Evolutionary conservation across 2,888 invertebrate species (phyloP), one percentile per base, ranked within the genome.

Genomic region (Sphaerophoria taeniata): DNA sequence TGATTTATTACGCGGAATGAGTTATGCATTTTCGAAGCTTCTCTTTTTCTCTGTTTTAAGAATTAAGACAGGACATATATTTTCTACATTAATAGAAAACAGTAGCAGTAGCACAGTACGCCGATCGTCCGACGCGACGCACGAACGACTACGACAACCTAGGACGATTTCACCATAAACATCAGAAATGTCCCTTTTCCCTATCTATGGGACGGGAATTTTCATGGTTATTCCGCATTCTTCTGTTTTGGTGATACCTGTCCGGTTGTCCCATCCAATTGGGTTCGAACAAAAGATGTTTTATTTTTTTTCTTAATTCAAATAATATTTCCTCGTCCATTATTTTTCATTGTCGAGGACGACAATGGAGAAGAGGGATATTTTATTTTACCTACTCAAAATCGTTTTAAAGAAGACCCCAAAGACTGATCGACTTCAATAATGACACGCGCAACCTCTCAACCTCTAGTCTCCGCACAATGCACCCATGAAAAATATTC

Each of bases 1-100:
- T 84, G 84, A 84, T 84, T 84, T 84, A 84, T 84, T 80, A 80
- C 84, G 76, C 84, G 39, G 84, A 84, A 80, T 84, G 84, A 84
- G 84, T 80, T 80, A 80, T 84, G 80, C 80, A 84, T 84, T 84
- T 84, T 73, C 84, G 71, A 84, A 84, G 80, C 80, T 72, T n/a
- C n/a, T n/a, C n/a, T n/a, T n/a, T n/a, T n/a, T n/a, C n/a, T 75
- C 75, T 80, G 72, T 79, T 72, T 75, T 67, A 69, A n/a, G n/a
- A n/a, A n/a, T n/a, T n/a, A n/a, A 80, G 84, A 80, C 75, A 80
- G 84, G 80, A 80, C 72, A 84, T 84, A 80, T 63, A 84, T 84
- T 84, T 80, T 80, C 63, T 72, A 61, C 80, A 84, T 84, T 80
- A 84, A 80, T 80, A 76, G 84, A 76, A 80, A 76, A n/a, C n/a